Base-by-base conservation (phyloP, 30 jellyfish, hydroid and myxozoan species). In the Mastigias papua region DNA sequence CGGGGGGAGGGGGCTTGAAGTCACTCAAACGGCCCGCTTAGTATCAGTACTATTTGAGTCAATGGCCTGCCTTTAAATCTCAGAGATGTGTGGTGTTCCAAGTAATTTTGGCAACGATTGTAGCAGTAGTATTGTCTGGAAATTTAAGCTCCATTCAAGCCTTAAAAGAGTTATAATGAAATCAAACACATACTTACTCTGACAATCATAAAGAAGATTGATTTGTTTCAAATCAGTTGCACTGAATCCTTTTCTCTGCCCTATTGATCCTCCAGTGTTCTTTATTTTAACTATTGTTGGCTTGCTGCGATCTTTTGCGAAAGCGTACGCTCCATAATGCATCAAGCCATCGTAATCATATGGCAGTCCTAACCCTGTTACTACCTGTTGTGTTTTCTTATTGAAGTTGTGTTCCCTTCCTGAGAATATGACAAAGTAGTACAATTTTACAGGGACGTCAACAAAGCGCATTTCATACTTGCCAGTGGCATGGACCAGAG, bases 261-360 rank as follows among this genome's bases (percentile, higher is more conserved):
- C 94, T 32, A 86, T 74, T 20, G 54, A 76, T 4, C 89, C 89
- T 16, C 89, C 89, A 10, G 73, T 50, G 25, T 33, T 86, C 10
- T 61, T 64, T 1, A 73, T 60, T 69, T 74, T 76, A 1, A 26
- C 23, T 32, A 86, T 86, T 7, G 84, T 63, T 25, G 89, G 89
- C 78, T 34, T 73, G 46, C 78, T 46, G 29, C 33, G 6, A 62
- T 86, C 76, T 30, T 27, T 73, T 17, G 94, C 82, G 49, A 86
- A 86, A 48, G 94, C 94, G 20, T 76, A 60, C 20, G 89, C 84
- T 4, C 94, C 94, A 65, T 86, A 86, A 73, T 86, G 94, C 94
- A 86, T 86, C 27, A 86, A 16, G 21, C 94, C 94, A 86, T 86
- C 94, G 69, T 73, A 86, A 37, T 86, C 94, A 86, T 86, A 86